Evolutionary conservation across 2,113 vertebrate species (phyloP).

Genomic region (Galeopterus variegatus): DNA sequence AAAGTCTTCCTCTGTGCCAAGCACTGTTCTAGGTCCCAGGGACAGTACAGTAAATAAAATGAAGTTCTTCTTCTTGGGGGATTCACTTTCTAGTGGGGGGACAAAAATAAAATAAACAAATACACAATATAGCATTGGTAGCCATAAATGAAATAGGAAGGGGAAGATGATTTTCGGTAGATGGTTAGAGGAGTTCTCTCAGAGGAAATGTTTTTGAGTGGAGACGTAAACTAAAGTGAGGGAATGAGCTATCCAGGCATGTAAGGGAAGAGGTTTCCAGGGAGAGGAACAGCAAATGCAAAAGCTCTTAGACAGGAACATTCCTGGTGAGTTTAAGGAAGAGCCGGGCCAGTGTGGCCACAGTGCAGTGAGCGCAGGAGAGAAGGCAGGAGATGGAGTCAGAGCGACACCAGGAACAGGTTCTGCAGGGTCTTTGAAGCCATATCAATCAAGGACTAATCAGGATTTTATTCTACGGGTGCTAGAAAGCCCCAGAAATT

Average conservation of each 20-base stretch:
- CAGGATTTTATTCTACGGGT: background rate
- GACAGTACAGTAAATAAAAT: background rate
- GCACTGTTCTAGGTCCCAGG: background rate
- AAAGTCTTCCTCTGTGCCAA: background rate
- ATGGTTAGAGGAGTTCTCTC: background rate
- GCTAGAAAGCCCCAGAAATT: background rate
- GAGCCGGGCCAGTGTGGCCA: too few species aligned
- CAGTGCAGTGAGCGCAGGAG: background rate
- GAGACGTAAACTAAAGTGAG: constrained; percentile 49
- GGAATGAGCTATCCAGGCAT: background rate
- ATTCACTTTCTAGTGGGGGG: background rate
- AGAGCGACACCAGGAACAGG: background rate
- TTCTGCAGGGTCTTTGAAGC: background rate
- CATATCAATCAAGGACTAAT: background rate
- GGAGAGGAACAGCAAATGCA: background rate
- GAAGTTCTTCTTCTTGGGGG: background rate
- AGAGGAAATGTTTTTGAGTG: constrained; percentile 20
- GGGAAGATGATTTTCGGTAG: background rate
- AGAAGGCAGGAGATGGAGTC: background rate
- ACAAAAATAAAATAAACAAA: constrained; percentile 59
- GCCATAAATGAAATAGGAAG: background rate
- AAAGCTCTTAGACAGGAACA: background rate
- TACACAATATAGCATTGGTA: background rate
- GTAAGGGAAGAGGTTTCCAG: background rate
- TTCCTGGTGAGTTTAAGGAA: background rate